Evolutionary conservation across 2,888 invertebrate species (phyloP), one percentile per base, ranked within the genome.

Genomic region (Syrphus vitripennis): DNA sequence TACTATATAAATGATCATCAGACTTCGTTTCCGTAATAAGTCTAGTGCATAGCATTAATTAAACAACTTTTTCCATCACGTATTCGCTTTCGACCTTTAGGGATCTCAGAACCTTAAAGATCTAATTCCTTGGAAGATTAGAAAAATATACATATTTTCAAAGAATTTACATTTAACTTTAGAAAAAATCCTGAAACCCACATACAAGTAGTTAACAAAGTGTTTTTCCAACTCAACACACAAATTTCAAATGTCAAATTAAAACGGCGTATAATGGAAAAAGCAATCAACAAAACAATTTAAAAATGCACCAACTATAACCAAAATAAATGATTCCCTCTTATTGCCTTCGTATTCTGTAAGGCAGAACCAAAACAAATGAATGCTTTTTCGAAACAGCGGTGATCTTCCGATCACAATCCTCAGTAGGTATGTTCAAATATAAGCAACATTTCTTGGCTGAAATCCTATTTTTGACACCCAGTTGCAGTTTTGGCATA

Each of bases 391-490:
- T 69, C 45, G 48, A 69, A 16, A 50, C 40, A 45, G 21, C 31
- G 40, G 31, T 82, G 63, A 61, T 83, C 26, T 84, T 71, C 70
- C 53, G 29, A 77, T 69, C 71, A 31, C 29, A 29, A 61, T 55
- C 53, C 21, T 12, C 59, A 21, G 29, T 45, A 57, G 24, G 21
- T 45, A 57, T 34, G 21, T 45, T 34, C 42, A 76, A 61, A 24
- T 59, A 81, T 48, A 67, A 65, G 55, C 71, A 76, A 40, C 29
- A 80, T 61, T 69, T 84, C 77, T 86, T 86, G 72, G 74, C 82
- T 82, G 26, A 37, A 72, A 65, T 86, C 76, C 86, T 86, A 86
- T 86, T 86, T 86, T 74, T 86, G 82, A 82, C 86, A 86, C 82
- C 82, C 74, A 82, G 82, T 86, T 74, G 74, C 70, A 48, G 74